Evolutionary conservation across 2,888 invertebrate species (phyloP).

Genomic region (Brachypalpus laphriformis): DNA sequence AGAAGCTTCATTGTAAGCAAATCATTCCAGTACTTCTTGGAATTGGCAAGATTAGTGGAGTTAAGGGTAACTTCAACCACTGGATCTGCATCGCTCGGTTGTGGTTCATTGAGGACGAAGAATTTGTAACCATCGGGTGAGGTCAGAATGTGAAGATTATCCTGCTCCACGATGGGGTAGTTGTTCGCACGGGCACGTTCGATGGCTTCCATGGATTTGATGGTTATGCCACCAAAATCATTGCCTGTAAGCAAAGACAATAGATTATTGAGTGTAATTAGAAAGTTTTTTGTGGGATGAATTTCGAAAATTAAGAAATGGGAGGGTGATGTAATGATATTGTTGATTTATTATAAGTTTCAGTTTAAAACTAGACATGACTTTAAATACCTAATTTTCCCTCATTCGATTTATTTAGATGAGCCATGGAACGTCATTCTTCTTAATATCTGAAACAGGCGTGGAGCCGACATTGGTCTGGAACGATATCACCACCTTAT

Average conservation of each 20-base stretch:
- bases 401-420: no score
- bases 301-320: background rate
- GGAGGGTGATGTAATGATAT: background rate
- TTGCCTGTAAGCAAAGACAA: constrained; percentile 84
- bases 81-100: constrained; percentile 89
- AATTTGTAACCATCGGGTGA: constrained; percentile 98
- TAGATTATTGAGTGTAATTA: background rate
- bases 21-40: constrained; percentile 93
- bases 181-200: constrained; percentile 88
- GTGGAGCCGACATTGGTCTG: no score
- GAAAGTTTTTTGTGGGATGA: background rate
- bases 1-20: constrained; percentile 89
- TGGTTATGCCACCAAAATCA: constrained; percentile 94
- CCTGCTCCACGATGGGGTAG: constrained; percentile 89
- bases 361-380: no score
- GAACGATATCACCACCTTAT: no score
- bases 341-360: no score
- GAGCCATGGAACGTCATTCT: no score
- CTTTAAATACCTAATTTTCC: no score
- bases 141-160: constrained; percentile 86
- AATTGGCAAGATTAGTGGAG: constrained; percentile 89
- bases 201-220: constrained; percentile 90
- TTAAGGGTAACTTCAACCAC: constrained; percentile 91
- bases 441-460: no score
- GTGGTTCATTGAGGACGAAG: constrained; percentile 89